Evolutionary conservation across 2,113 vertebrate species (phyloP).

Genomic region (Lampris megalopsis): DNA sequence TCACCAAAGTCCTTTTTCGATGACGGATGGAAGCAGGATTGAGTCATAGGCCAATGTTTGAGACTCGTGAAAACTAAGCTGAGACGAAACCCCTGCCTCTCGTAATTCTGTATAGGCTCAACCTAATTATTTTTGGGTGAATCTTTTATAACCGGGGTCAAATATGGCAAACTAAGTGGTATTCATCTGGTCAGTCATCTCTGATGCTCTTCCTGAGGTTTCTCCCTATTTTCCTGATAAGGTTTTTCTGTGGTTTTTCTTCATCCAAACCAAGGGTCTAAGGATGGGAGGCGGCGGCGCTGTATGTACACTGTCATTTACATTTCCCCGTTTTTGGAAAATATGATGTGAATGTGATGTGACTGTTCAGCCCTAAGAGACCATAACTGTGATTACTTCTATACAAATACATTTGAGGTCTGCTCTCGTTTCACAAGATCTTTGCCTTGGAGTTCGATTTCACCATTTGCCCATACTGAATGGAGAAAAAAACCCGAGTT

Average conservation of each 20-base stretch:
- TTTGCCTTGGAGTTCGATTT: slow-evolving; percentile 34
- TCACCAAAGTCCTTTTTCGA: too few relatives aligned
- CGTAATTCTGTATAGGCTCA: neutral
- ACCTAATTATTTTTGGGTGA: neutral
- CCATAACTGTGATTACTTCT: too few relatives aligned
- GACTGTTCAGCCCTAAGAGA: too few relatives aligned
- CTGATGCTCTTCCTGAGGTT: too few relatives aligned
- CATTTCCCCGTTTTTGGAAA: too few relatives aligned
- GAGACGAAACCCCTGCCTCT: neutral
- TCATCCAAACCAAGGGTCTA: too few relatives aligned
- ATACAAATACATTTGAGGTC: slow-evolving; percentile 4
- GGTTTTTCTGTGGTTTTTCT: too few relatives aligned
- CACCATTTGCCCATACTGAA: slow-evolving; percentile 24
- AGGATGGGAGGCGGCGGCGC: too few relatives aligned
- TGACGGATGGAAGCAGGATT: neutral
- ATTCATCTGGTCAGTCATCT: neutral
- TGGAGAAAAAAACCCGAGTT: slow-evolving; percentile 21
- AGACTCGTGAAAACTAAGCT: neutral
- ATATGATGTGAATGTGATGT: too few relatives aligned
- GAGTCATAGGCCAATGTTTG: neutral
- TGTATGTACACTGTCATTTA: too few relatives aligned
- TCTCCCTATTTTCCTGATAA: too few relatives aligned
- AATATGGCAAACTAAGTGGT: slow-evolving; percentile 9
- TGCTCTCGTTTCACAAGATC: slow-evolving; percentile 6
- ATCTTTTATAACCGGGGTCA: slow-evolving; percentile 9